Evolutionary conservation across 2,113 vertebrate genomes (phyloP).

Genomic region (Agelaius phoeniceus): DNA sequence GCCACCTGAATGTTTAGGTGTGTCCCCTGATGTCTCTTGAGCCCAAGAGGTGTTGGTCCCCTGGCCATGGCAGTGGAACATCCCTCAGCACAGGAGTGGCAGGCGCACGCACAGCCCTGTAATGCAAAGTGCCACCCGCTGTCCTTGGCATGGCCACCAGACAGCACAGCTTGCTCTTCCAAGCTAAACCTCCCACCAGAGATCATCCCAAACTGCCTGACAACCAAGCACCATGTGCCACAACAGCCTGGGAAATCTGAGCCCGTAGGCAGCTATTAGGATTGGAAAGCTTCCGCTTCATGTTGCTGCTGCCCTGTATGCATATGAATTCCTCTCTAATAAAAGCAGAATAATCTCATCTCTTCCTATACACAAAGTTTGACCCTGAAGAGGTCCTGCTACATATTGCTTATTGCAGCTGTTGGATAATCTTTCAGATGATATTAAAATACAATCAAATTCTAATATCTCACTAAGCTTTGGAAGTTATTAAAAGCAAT

Average conservation of each 20-base stretch:
- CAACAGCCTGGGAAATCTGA: background rate
- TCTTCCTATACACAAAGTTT: background rate
- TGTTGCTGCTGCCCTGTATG: background rate
- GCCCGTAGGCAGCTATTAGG: background rate
- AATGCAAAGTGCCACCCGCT: fast-evolving
- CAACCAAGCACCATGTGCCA: background rate
- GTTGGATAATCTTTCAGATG: background rate
- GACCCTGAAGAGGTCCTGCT: background rate
- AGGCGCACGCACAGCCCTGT: fast-evolving
- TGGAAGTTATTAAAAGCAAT: conserved; percentile 12
- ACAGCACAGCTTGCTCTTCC: background rate
- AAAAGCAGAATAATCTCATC: background rate
- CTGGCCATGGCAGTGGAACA: background rate
- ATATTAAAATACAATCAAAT: conserved; percentile 5
- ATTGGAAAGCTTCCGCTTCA: background rate
- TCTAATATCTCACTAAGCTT: conserved; percentile 1
- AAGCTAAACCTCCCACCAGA: background rate
- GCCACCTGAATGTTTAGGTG: background rate
- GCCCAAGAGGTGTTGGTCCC: background rate
- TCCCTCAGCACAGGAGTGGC: background rate
- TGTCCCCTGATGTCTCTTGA: background rate
- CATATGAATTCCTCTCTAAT: background rate
- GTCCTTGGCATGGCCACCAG: background rate
- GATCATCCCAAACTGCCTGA: background rate
- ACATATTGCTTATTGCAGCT: background rate